Conservation (phyloP, 2,797 vertebrate genomes). For the Halcyon chelicuti region DNA sequence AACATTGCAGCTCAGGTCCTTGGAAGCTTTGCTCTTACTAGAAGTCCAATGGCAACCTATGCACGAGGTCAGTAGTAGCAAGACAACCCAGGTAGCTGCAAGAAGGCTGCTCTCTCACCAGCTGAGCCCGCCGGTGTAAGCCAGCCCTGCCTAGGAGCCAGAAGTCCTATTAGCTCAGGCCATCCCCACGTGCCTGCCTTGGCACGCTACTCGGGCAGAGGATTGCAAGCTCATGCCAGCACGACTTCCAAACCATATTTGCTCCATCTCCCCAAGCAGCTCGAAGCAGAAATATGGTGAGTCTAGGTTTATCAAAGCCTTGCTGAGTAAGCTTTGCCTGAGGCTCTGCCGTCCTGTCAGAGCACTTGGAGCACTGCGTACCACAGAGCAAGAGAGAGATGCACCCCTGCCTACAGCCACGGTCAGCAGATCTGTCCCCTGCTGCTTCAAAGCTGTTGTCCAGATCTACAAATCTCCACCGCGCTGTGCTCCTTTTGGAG, state of each 20-base stretch:
- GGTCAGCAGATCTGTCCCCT: background rate
- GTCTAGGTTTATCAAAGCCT: background rate
- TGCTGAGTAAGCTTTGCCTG: background rate
- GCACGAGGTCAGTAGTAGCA: no score
- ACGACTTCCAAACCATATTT: background rate
- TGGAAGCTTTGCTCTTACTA: background rate
- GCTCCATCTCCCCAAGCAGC: background rate
- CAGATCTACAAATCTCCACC: background rate
- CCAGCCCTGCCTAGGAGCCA: background rate
- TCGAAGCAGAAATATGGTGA: background rate
- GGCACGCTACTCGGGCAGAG: background rate
- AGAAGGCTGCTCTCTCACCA: background rate
- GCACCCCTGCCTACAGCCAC: background rate
- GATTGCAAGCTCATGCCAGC: no score
- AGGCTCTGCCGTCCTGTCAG: background rate
- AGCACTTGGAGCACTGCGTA: background rate
- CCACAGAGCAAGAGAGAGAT: background rate
- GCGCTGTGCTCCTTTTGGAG: background rate
- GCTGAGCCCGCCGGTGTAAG: background rate
- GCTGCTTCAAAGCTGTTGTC: background rate
- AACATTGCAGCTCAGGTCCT: background rate
- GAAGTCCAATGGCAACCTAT: background rate
- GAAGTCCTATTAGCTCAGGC: accelerated
- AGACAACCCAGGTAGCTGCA: no score
- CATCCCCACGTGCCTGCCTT: background rate